Conservation (phyloP, 2,113 vertebrate species). For the Dasyornis broadbenti region DNA sequence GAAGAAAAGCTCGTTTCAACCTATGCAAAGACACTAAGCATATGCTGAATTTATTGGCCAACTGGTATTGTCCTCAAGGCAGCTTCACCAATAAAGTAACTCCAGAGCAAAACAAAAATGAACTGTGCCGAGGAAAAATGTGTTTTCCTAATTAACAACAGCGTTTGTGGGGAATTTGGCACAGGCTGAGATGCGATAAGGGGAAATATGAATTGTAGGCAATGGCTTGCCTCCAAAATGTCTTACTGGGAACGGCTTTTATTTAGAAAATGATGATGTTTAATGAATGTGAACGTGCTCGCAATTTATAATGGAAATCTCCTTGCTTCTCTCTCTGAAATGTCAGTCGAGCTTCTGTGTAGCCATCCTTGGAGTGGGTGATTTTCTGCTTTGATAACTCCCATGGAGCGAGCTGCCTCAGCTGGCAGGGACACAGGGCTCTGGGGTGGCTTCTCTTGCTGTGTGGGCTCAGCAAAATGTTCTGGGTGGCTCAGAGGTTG, state of each 20-base stretch:
- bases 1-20: background rate
- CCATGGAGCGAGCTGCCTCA: background rate
- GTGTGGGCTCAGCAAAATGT: background rate
- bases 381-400: background rate
- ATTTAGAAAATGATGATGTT: constrained; percentile 22
- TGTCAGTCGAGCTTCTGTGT: background rate
- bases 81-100: constrained; percentile 40
- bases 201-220: constrained; percentile 20
- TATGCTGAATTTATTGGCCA: constrained; percentile 52
- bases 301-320: background rate
- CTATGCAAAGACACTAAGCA: constrained; percentile 14
- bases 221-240: constrained; percentile 41
- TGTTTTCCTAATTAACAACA: constrained; percentile 46
- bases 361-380: background rate
- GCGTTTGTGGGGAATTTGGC: constrained; percentile 38
- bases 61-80: constrained; percentile 47
- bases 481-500: background rate
- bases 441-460: background rate
- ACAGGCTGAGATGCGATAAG: background rate
- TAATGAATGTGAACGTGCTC: constrained; percentile 14
- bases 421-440: background rate
- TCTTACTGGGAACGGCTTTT: constrained; percentile 16
- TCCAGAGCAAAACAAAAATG: constrained; percentile 27
- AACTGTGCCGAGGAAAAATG: background rate
- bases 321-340: background rate